Base-by-base conservation (phyloP, 2,888 invertebrate genomes). In the Dimorphilus gyrociliatus region DNA sequence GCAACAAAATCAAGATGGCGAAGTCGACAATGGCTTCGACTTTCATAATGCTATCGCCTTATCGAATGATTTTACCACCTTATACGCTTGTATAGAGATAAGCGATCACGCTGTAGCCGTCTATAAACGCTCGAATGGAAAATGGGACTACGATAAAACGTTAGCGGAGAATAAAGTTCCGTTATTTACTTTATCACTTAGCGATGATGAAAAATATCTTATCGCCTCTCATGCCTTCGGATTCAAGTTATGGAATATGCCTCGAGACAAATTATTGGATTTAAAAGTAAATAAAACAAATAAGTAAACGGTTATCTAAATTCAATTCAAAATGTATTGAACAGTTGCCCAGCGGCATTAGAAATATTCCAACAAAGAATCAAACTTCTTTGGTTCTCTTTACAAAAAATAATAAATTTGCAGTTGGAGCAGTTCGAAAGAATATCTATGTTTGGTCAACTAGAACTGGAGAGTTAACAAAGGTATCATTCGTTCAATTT, bases 391-490 rank as follows among this genome's bases (percentile, higher is more conserved):
- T 86, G 0, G 77, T 88, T 29, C 82, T 85, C 71, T 72, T 94
- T 40, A 86, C 88, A 45, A 81, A 81, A 19, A 77, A 78, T 35
- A 75, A 79, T 46, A 78, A 81, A 48, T 90, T 84, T 52, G 84
- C 88, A 1, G 82, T 94, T 0, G 92, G 90, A 21, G 92, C 90
- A 2, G 88, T 94, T 2, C 40, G 85, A 44, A 90, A 90, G 61
- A 86, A 78, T 58, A 69, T 94, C 0, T 94, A 90, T 59, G 81
- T 94, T 0, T 94, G 92, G 90, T 78, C 76, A 49, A 68, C 88
- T 23, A 74, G 2, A 73, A 73, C 2, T 19, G 37, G 39, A 4
- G 33, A 21, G n/a, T 8, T 21, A 21, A 21, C 8, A 21, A 21
- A 21, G n/a, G n/a, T 21, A 21, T n/a, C 8, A 21, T 21, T 21